Evolutionary conservation across 1,140 invertebrate species (phyloP).

Genomic region (Subanguina moxae): DNA sequence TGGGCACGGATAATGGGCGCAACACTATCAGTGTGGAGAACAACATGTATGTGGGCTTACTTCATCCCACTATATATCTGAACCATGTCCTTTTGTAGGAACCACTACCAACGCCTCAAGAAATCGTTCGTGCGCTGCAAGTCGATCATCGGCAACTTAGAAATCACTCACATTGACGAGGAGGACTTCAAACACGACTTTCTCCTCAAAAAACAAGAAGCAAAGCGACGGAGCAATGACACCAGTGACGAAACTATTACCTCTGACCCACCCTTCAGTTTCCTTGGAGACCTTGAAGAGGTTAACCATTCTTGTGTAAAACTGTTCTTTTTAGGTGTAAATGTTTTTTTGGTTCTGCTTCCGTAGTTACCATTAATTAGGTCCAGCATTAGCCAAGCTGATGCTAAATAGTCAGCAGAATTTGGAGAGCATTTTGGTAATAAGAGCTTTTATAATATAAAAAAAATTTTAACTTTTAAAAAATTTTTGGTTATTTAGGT

Average conservation of each 20-base stretch:
- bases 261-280: conserved; percentile 25
- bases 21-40: conserved; percentile 22
- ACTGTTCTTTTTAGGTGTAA: too few species aligned
- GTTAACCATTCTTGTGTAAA: conserved; percentile 7
- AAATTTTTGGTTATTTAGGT: too few species aligned
- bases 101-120: conserved; percentile 29
- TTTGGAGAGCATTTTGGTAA: too few species aligned
- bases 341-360: too few species aligned
- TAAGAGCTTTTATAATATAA: too few species aligned
- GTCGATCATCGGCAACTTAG: conserved; percentile 38
- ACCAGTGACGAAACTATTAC: conserved; percentile 6
- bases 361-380: too few species aligned
- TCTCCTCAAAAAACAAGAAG: neutral
- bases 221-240: neutral
- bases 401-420: too few species aligned
- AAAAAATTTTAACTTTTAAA: too few species aligned
- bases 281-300: conserved; percentile 39
- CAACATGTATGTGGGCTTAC: conserved; percentile 9
- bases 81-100: neutral
- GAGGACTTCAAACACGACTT: conserved; percentile 24
- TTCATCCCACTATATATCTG: too few species aligned
- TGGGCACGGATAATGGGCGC: conserved; percentile 44
- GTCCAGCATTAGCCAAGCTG: too few species aligned
- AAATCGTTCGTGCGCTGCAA: conserved; percentile 40
- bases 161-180: conserved; percentile 37